A percentile compares a stretch with the other conserved stretches of the same genome.
phyloP scores from a whole-genome alignment of 2,888 invertebrate genomes.

The Bombylius major region DNA sequence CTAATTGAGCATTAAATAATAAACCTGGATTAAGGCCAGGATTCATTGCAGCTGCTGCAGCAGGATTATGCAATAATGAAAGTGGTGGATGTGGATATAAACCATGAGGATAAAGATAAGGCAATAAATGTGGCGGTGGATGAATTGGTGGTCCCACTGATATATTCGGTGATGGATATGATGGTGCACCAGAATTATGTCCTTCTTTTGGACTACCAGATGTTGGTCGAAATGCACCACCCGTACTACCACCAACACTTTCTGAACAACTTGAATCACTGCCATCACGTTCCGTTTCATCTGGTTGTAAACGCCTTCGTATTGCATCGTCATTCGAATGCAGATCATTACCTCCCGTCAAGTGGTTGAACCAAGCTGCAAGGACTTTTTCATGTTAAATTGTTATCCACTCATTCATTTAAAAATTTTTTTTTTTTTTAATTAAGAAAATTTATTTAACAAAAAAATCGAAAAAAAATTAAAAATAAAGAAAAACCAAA shows the following conservation, averaged over 20 bases:
- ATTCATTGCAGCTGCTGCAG: slow-evolving; percentile 43
- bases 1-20: slow-evolving; percentile 78
- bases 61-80: slow-evolving; percentile 47
- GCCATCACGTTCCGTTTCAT: slow-evolving; percentile 52
- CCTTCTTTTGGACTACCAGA: slow-evolving; percentile 43
- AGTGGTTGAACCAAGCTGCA: slow-evolving; percentile 54
- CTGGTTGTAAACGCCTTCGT: slow-evolving; percentile 42
- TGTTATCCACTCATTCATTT: slow-evolving; percentile 7
- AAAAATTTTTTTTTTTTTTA: background rate
- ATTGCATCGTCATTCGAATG: slow-evolving; percentile 35
- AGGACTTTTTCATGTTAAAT: slow-evolving; percentile 26
- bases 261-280: slow-evolving; percentile 65
- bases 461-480: background rate
- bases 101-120: slow-evolving; percentile 85
- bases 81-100: slow-evolving; percentile 71
- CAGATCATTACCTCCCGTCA: slow-evolving; percentile 42
- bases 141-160: slow-evolving; percentile 89
- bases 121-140: slow-evolving; percentile 75
- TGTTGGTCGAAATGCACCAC: slow-evolving; percentile 37
- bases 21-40: slow-evolving; percentile 67
- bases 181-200: slow-evolving; percentile 40
- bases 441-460: background rate
- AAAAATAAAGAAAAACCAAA: background rate
- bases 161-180: slow-evolving; percentile 81
- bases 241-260: slow-evolving; percentile 40